Evolutionary conservation across 2,113 vertebrate genomes (phyloP).

Genomic region (Phodopus roborovskii): DNA sequence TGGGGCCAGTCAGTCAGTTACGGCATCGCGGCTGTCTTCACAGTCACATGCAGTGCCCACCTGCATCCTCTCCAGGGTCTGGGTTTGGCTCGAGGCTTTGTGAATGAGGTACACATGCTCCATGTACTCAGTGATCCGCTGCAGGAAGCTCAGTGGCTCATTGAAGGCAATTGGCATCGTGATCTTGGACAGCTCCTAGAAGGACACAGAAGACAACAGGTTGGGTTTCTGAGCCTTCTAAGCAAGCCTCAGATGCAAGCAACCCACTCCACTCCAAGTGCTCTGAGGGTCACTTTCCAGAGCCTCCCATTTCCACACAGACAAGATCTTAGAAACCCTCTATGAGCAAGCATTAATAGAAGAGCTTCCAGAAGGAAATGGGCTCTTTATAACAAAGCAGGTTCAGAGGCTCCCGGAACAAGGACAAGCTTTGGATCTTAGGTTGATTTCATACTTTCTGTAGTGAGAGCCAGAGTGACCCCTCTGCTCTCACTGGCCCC

Average conservation of each 20-base stretch:
- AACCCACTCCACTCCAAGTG: neutral
- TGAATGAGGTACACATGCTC: conserved; percentile 97
- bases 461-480: neutral
- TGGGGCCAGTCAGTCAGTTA: neutral
- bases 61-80: conserved; percentile 96
- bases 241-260: neutral
- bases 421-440: neutral
- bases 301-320: neutral
- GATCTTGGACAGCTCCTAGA: conserved; percentile 97
- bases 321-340: neutral
- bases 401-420: too few relatives aligned
- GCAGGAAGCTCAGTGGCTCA: conserved; percentile 97
- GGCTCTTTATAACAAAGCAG: neutral
- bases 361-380: too few relatives aligned
- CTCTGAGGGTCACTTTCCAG: neutral
- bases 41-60: conserved; percentile 79
- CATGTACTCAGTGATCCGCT: conserved; percentile 98
- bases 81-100: conserved; percentile 90
- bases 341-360: neutral
- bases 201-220: neutral
- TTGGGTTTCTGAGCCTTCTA: too few relatives aligned
- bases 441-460: neutral
- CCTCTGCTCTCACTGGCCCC: neutral
- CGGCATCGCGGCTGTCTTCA: rapidly evolving
- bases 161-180: conserved; percentile 99